phyloP scores from a whole-genome alignment of 2,888 invertebrate genomes.

The Callyntrura sp. region DNA sequence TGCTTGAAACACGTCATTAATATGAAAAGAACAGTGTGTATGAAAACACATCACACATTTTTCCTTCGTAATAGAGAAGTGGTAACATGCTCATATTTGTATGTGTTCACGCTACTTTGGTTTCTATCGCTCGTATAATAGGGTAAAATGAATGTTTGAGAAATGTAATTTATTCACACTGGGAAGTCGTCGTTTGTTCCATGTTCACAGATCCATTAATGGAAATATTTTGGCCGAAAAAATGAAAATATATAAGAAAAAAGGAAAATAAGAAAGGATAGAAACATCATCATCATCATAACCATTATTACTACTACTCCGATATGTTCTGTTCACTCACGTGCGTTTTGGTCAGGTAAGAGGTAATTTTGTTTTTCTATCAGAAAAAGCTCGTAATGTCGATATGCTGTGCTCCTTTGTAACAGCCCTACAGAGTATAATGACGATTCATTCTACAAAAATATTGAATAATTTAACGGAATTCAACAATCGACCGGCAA shows the following conservation, averaged over 20 bases:
- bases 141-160: slow-evolving; percentile 57
- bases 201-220: slow-evolving; percentile 65
- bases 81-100: slow-evolving; percentile 8
- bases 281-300: slow-evolving; percentile 59
- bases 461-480: slow-evolving; percentile 55
- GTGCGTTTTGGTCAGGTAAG: not conserved
- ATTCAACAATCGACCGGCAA: slow-evolving; percentile 11
- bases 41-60: not conserved
- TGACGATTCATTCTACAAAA: not conserved
- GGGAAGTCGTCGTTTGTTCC: slow-evolving; percentile 65
- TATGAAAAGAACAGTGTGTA: slow-evolving; percentile 24
- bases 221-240: slow-evolving; percentile 77
- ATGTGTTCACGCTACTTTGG: slow-evolving; percentile 27
- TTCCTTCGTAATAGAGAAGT: not conserved
- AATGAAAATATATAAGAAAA: slow-evolving; percentile 58
- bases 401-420: not conserved
- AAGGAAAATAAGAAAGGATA: slow-evolving; percentile 25
- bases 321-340: slow-evolving; percentile 62
- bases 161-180: slow-evolving; percentile 76
- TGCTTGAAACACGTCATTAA: slow-evolving; percentile 55
- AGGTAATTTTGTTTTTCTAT: not conserved
- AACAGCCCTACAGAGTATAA: not conserved
- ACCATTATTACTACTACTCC: slow-evolving; percentile 55
- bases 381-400: not conserved
- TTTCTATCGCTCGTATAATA: slow-evolving; percentile 7